Conservation (phyloP, 2,113 vertebrate genomes). For the Caranx ignobilis region DNA sequence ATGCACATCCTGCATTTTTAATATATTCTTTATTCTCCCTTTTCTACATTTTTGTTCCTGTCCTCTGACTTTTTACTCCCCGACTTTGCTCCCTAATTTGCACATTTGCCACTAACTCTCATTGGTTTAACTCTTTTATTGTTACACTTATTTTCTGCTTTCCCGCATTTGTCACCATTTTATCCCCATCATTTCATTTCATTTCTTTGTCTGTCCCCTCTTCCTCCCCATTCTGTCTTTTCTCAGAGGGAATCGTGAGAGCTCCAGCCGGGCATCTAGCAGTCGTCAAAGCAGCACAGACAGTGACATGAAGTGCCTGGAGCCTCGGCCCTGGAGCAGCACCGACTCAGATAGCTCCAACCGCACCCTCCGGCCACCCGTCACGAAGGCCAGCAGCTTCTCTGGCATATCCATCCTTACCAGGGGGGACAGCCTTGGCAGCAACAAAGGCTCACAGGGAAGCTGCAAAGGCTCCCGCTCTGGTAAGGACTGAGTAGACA, state of each 20-base stretch:
- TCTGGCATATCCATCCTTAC: constrained; percentile 99
- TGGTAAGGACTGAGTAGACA: constrained; percentile 78
- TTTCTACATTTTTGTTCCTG: constrained; percentile 14
- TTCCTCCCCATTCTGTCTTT: constrained; percentile 6
- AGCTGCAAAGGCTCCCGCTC: constrained; percentile 90
- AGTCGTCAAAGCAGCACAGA: constrained; percentile 99
- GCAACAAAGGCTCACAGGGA: constrained; percentile 90
- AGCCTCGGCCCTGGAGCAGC: constrained; percentile 98
- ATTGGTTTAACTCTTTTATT: constrained; percentile 1
- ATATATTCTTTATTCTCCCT: background rate
- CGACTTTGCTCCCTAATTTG: constrained; percentile 13
- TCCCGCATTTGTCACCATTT: background rate
- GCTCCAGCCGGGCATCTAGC: constrained; percentile 91
- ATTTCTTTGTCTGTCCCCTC: constrained; percentile 8
- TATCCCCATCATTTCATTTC: constrained; percentile 29
- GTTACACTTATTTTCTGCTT: background rate
- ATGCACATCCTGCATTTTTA: background rate
- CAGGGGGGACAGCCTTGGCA: constrained; percentile 95
- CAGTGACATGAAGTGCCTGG: constrained; percentile 95
- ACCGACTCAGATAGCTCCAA: constrained; percentile 95
- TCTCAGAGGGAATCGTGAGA: constrained; percentile 91
- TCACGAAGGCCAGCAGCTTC: constrained; percentile 99
- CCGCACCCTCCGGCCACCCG: constrained; percentile 92
- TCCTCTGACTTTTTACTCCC: constrained; percentile 1
- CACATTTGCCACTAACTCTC: background rate